A percentile compares a stretch with the other conserved stretches of the same genome.
Conservation (phyloP, 2,888 invertebrate species). For the Dugesia japonica region DNA sequence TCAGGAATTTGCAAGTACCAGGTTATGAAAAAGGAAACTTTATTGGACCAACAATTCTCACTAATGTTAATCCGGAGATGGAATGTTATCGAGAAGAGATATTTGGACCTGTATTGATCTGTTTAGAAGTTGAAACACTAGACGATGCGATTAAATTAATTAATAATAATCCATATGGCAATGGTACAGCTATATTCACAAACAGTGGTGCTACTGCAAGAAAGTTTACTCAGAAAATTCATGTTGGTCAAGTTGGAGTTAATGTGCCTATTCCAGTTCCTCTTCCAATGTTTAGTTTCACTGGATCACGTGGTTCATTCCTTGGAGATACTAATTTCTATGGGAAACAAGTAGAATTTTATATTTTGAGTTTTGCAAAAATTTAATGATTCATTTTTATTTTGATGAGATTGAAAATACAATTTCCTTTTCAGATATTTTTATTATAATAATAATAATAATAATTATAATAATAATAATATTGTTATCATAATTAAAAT, state of each 20-base stretch:
- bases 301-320: constrained; percentile 86
- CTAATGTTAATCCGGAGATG: constrained; percentile 65
- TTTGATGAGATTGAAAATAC: no score
- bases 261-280: constrained; percentile 98
- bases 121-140: constrained; percentile 68
- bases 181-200: constrained; percentile 94
- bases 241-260: constrained; percentile 79
- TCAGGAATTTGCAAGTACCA: constrained; percentile 39
- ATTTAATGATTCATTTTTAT: no score
- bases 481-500: no score
- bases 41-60: constrained; percentile 80
- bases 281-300: constrained; percentile 96
- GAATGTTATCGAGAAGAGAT: constrained; percentile 90
- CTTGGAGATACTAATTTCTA: constrained; percentile 90
- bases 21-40: constrained; percentile 93
- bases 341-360: constrained; percentile 60
- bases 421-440: no score
- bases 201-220: constrained; percentile 87
- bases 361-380: no score
- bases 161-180: constrained; percentile 85
- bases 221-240: constrained; percentile 74
- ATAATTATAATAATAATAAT: no score
- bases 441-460: no score
- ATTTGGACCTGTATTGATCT: constrained; percentile 84
- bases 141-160: constrained; percentile 82